A percentile compares a stretch with the other conserved stretches of the same genome.
These are phyloP conservation scores for Asbolus verrucosus DNA, from an alignment of 1,140 invertebrate genomes.

Conservation along the genomic window DNA sequence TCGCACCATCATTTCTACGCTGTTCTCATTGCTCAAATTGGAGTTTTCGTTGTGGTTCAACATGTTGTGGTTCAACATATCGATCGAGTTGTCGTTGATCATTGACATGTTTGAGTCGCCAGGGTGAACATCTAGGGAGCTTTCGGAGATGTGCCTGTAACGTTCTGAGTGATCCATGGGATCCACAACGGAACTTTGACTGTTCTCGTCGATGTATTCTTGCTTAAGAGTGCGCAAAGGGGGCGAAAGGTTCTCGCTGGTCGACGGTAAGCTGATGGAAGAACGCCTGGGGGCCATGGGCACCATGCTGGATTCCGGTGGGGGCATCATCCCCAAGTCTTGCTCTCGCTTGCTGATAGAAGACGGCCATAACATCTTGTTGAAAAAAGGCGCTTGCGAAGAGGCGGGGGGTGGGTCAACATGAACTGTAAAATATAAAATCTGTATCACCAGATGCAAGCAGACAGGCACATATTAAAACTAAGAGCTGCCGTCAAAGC, in stretches of 20 bases:
- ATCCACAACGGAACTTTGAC: conserved; percentile 70
- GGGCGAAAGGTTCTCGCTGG: conserved; percentile 62
- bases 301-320: conserved; percentile 68
- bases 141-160: conserved; percentile 62
- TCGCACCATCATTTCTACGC: conserved; percentile 57
- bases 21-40: conserved; percentile 64
- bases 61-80: conserved; percentile 59
- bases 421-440: conserved; percentile 63
- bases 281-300: conserved; percentile 69
- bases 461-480: conserved; percentile 54
- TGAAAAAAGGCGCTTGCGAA: conserved; percentile 57
- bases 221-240: conserved; percentile 72
- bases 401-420: conserved; percentile 51
- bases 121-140: conserved; percentile 64
- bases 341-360: conserved; percentile 65
- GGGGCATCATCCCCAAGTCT: conserved; percentile 73
- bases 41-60: conserved; percentile 65
- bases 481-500: conserved; percentile 63
- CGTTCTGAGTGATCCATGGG: conserved; percentile 57
- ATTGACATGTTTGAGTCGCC: conserved; percentile 63
- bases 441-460: conserved; percentile 55
- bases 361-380: conserved; percentile 64
- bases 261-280: conserved; percentile 65
- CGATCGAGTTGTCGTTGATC: conserved; percentile 68
- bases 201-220: conserved; percentile 78